Conservation (phyloP, 2,797 vertebrate genomes). For the Podarcis lilfordi region DNA sequence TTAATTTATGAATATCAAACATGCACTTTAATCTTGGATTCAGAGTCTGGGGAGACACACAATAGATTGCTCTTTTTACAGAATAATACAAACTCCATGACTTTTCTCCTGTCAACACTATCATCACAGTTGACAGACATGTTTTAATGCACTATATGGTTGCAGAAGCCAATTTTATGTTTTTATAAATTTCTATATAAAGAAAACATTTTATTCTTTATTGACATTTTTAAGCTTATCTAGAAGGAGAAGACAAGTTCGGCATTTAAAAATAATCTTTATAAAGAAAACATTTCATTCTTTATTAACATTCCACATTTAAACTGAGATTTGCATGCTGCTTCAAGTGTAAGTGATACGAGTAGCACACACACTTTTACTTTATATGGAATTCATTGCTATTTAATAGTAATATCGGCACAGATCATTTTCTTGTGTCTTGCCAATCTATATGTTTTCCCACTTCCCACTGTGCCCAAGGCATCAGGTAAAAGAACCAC, state of each 20-base stretch:
- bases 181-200: slow-evolving; percentile 1
- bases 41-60: not conserved
- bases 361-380: not conserved
- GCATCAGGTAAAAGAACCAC: not conserved
- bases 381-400: not conserved
- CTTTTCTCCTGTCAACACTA: slow-evolving; percentile 39
- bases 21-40: not conserved
- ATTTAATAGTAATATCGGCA: not conserved
- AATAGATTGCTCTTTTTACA: slow-evolving; percentile 40
- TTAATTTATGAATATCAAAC: not conserved
- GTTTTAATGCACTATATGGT: slow-evolving; percentile 33
- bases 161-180: slow-evolving; percentile 2
- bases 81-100: slow-evolving; percentile 51
- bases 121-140: slow-evolving; percentile 39
- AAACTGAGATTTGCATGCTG: slow-evolving; percentile 17
- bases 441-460: not conserved
- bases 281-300: slow-evolving; percentile 10
- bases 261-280: slow-evolving; percentile 21
- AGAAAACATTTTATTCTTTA: slow-evolving; percentile 23
- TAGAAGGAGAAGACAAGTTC: slow-evolving; percentile 3
- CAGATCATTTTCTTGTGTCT: not conserved
- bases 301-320: slow-evolving; percentile 7
- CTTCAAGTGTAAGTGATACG: not conserved
- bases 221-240: slow-evolving; percentile 13
- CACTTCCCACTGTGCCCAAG: not conserved